Conservation (phyloP, 2,888 invertebrate species). For the Caradrina kadenii region DNA sequence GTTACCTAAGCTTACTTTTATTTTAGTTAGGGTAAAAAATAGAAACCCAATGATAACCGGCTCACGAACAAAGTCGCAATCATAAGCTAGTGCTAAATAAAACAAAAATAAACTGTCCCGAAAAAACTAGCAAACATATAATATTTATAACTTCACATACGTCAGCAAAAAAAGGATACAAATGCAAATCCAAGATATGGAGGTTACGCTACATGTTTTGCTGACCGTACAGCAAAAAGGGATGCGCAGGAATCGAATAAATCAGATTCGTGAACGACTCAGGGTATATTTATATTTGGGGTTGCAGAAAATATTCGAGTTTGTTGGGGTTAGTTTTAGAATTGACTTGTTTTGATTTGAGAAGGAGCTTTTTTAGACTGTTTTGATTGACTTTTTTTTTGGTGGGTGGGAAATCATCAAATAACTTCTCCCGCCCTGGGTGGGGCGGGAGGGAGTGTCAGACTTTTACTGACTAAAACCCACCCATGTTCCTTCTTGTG, state of each 20-base stretch:
- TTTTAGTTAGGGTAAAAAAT: too few species aligned
- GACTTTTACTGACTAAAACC: too few species aligned
- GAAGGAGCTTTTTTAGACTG: background rate
- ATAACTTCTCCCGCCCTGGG: too few species aligned
- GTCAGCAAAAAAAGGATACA: constrained; percentile 65
- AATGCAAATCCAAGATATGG: constrained; percentile 64
- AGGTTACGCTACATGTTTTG: constrained; percentile 59
- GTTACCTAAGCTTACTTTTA: background rate
- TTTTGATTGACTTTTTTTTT: background rate
- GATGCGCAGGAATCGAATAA: constrained; percentile 59
- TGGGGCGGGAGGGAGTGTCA: too few species aligned
- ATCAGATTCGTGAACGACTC: constrained; percentile 53
- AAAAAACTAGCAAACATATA: constrained; percentile 50
- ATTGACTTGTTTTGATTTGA: constrained; percentile 4
- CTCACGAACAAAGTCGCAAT: too few species aligned
- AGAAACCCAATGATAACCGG: too few species aligned
- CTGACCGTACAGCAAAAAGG: constrained; percentile 65
- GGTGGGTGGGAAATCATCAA: too few species aligned
- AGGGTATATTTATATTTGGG: constrained; percentile 51
- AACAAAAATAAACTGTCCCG: background rate
- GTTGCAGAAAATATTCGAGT: constrained; percentile 38
- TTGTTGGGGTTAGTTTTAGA: constrained; percentile 30
- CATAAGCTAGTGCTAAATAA: background rate
- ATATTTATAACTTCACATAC: constrained; percentile 56
- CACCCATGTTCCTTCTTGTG: too few species aligned